A percentile compares a stretch with the other conserved stretches of the same genome.
These are phyloP conservation scores for Telmatherina bonti DNA, from an alignment of 2,797 vertebrate genomes.

Conservation along the genomic window DNA sequence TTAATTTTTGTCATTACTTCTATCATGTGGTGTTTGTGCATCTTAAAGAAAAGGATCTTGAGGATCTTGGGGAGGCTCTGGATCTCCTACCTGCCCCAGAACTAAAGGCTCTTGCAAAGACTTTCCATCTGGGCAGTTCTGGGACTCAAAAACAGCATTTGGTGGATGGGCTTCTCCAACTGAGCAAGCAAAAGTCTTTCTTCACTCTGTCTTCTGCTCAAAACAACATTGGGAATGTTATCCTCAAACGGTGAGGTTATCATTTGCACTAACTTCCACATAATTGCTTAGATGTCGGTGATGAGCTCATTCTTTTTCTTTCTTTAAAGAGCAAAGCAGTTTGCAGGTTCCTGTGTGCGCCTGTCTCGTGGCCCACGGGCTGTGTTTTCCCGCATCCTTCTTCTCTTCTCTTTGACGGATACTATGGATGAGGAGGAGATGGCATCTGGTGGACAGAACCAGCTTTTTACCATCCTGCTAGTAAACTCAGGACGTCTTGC, in stretches of 20 bases:
- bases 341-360: slow-evolving; percentile 87
- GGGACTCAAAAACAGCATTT: slow-evolving; percentile 91
- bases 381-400: slow-evolving; percentile 90
- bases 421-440: slow-evolving; percentile 91
- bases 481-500: slow-evolving; percentile 89
- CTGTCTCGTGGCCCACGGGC: slow-evolving; percentile 83
- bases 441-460: slow-evolving; percentile 88
- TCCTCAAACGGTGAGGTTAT: slow-evolving; percentile 89
- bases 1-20: neutral
- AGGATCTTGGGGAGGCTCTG: slow-evolving; percentile 88
- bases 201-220: slow-evolving; percentile 80
- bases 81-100: slow-evolving; percentile 93
- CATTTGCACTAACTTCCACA: neutral
- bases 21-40: neutral
- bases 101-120: slow-evolving; percentile 89
- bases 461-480: slow-evolving; percentile 91
- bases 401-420: slow-evolving; percentile 92
- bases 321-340: slow-evolving; percentile 86
- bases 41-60: slow-evolving; percentile 87
- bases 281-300: too few species aligned
- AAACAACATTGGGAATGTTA: slow-evolving; percentile 82
- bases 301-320: slow-evolving; percentile 11
- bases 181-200: slow-evolving; percentile 90
- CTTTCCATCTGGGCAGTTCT: slow-evolving; percentile 88
- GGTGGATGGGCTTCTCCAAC: slow-evolving; percentile 84